phyloP scores from a whole-genome alignment of 2,797 vertebrate genomes.

The Lerista edwardsae region DNA sequence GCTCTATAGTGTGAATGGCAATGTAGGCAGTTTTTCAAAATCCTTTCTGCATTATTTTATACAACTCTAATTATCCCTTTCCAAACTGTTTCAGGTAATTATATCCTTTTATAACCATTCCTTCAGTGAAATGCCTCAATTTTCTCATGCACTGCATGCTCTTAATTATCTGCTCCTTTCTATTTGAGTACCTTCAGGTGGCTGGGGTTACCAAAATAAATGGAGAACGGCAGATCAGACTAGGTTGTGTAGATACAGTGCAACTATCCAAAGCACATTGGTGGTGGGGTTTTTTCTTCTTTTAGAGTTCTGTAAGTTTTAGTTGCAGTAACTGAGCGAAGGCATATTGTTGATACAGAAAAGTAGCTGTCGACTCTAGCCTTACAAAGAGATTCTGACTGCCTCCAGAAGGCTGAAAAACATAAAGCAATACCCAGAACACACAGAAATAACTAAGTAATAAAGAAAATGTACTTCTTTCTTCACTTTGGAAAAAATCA shows the following conservation, averaged over 20 bases:
- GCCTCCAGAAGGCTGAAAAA: conserved; percentile 14
- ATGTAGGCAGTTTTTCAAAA: neutral
- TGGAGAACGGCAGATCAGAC: neutral
- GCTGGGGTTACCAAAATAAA: conserved; percentile 29
- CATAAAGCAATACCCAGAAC: neutral
- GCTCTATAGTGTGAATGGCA: rapidly evolving
- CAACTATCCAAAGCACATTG: conserved; percentile 24
- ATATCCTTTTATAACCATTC: conserved; percentile 2
- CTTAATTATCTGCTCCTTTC: conserved; percentile 27
- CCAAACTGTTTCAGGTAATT: conserved; percentile 40
- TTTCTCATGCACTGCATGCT: rapidly evolving
- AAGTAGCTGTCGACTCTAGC: neutral
- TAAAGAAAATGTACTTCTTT: neutral
- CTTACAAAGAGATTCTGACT: conserved; percentile 19
- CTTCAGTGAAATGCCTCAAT: conserved; percentile 1
- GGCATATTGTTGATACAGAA: no score
- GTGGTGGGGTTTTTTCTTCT: neutral
- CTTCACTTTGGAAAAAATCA: conserved; percentile 24
- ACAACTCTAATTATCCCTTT: conserved; percentile 51
- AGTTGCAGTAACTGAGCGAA: neutral
- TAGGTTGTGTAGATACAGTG: neutral
- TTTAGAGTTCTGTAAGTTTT: conserved; percentile 24
- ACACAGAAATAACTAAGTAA: neutral
- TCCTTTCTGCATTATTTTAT: conserved; percentile 43
- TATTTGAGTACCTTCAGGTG: conserved; percentile 25